These are phyloP conservation scores for Galerucella nymphaeae DNA, from an alignment of 2,888 invertebrate species.

Conservation along the genomic window DNA sequence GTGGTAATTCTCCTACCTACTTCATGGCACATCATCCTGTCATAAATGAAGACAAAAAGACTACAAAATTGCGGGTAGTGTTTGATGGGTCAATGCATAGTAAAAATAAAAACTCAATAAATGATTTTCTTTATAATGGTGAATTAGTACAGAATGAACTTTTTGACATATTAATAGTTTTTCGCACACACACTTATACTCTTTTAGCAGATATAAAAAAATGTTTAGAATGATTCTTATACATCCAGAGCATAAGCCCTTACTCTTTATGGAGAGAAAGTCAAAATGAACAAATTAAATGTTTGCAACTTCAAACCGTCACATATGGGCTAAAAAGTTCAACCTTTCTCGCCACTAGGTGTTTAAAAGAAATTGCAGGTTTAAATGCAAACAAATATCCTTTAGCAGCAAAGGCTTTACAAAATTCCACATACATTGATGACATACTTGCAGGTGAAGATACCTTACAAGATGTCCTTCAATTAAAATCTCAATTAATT, in stretches of 20 bases:
- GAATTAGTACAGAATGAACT: conserved; percentile 2
- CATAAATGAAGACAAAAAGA: background rate
- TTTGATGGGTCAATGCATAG: background rate
- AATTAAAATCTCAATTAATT: too few species aligned
- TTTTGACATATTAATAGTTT: background rate
- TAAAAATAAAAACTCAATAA: background rate
- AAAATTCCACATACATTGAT: too few species aligned
- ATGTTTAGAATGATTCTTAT: background rate
- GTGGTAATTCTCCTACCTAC: background rate
- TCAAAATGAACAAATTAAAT: background rate
- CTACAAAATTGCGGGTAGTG: background rate
- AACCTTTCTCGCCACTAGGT: too few species aligned
- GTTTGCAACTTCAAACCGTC: background rate
- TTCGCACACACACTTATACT: background rate
- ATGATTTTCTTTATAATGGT: background rate
- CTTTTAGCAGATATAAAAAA: background rate
- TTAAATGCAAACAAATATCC: too few species aligned
- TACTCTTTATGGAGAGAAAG: conserved; percentile 1
- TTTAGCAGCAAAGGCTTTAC: too few species aligned
- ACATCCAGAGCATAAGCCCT: background rate
- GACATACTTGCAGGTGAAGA: too few species aligned
- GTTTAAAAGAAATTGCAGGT: too few species aligned
- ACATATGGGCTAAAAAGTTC: too few species aligned
- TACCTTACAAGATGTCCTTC: too few species aligned
- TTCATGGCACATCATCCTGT: background rate